Conservation (phyloP, 2,888 invertebrate genomes). For the Physocephala rufipes region DNA sequence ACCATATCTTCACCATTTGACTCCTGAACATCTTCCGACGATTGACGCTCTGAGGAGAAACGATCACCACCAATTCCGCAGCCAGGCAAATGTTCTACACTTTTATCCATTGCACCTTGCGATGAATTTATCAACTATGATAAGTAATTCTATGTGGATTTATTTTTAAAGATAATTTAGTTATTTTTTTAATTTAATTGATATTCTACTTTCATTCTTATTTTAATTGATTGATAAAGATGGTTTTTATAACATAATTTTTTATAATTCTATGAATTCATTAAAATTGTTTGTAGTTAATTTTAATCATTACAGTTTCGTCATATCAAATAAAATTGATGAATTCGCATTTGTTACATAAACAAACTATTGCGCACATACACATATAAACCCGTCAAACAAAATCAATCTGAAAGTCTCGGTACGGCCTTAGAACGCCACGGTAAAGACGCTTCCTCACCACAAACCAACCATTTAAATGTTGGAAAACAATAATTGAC, state of each 20-base stretch:
- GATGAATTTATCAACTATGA: not conserved
- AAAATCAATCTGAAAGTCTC: not conserved
- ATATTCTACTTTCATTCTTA: not conserved
- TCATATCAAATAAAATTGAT: not conserved
- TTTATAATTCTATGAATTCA: not conserved
- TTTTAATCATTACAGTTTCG: not conserved
- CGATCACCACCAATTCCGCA: constrained; percentile 49
- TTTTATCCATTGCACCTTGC: constrained; percentile 58
- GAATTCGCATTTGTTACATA: constrained; percentile 11
- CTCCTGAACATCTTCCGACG: constrained; percentile 62
- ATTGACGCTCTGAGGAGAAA: constrained; percentile 58
- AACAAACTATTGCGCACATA: constrained; percentile 2
- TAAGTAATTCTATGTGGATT: not conserved
- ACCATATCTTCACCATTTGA: constrained; percentile 56
- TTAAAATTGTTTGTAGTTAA: not conserved
- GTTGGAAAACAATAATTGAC: not conserved
- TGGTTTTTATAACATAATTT: too few species aligned
- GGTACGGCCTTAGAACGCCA: not conserved
- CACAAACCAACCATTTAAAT: not conserved
- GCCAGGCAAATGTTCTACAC: constrained; percentile 57
- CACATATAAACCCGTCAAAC: not conserved
- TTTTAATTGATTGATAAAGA: too few species aligned
- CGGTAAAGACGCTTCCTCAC: not conserved
- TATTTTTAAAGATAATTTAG: not conserved
- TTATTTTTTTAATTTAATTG: not conserved